Conservation (phyloP, 2,797 vertebrate species). For the Tapirus indicus region DNA sequence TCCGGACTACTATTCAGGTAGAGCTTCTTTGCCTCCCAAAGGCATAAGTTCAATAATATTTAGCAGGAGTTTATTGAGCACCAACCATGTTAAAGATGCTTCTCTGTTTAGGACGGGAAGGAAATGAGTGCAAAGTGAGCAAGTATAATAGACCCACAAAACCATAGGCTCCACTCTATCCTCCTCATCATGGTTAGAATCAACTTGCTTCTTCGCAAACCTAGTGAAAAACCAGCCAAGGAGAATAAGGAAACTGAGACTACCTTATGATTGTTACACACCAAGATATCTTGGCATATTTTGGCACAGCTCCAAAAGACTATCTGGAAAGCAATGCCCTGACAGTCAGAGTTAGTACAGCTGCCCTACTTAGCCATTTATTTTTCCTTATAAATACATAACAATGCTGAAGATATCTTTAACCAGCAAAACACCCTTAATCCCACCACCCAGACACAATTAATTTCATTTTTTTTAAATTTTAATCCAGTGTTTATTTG, state of each 20-base stretch:
- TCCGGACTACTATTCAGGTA: background rate
- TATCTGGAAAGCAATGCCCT: background rate
- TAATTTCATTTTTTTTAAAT: background rate
- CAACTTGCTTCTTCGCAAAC: background rate
- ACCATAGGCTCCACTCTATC: background rate
- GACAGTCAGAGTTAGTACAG: background rate
- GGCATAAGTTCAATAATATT: background rate
- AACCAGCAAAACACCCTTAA: background rate
- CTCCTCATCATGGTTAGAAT: background rate
- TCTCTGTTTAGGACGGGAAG: background rate
- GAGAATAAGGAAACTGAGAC: background rate
- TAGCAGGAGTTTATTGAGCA: background rate
- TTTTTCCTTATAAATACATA: background rate
- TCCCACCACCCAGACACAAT: background rate
- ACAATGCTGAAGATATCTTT: background rate
- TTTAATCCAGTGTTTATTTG: background rate
- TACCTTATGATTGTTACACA: background rate
- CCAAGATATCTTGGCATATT: background rate
- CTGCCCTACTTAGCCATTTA: background rate
- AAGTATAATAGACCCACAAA: background rate
- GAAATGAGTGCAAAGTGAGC: background rate
- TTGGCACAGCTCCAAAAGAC: background rate
- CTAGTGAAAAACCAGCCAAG: background rate
- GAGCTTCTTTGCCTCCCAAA: background rate
- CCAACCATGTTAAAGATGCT: background rate